Evolutionary conservation across 1,140 invertebrate species (phyloP), one percentile per base, ranked within the genome.

Genomic region (Pogonomyrmex californicus): DNA sequence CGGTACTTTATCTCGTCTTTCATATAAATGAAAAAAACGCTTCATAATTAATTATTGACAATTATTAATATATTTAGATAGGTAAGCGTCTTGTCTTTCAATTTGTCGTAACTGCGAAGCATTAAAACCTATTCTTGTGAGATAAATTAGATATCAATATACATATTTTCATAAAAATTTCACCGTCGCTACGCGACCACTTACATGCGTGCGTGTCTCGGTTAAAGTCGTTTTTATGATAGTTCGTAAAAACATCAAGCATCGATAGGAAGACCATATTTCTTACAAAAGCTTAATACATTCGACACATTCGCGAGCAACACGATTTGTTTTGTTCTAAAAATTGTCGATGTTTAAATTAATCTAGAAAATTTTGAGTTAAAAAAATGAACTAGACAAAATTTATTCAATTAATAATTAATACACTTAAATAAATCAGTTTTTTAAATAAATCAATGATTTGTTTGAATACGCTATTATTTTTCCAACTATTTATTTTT

Each of bases 251-350:
- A 89, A 90, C 78, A 38, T 87, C 56, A 88, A 91, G 81, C 81
- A 88, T 91, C 75, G 89, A 87, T 82, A 77, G 91, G 89, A 92
- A 91, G 90, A 91, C 91, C 87, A 68, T 88, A 77, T 85, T 66
- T 60, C 81, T 85, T 60, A 89, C 76, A 66, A 91, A 86, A 65
- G 87, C 38, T 81, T 77, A 56, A 62, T n/a, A 41, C 58, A 44
- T 41, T 65, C 51, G 49, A 17, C 47, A 36, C 17, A 4, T 54
- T 75, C 62, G 33, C 56, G 56, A 58, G 36, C 68, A 88, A 85
- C 33, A 44, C 23, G 58, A 71, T 51, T 23, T 68, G 51, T 47
- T 70, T 38, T 38, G 0, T 17, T 5, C 17, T 47, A 38, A 41
- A 56, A 66, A 17, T 49, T 38, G 14, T 51, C 9, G 4, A 12